Evolutionary conservation across 2,888 invertebrate genomes (phyloP), one percentile per base, ranked within the genome.

Genomic region (Mantis religiosa): DNA sequence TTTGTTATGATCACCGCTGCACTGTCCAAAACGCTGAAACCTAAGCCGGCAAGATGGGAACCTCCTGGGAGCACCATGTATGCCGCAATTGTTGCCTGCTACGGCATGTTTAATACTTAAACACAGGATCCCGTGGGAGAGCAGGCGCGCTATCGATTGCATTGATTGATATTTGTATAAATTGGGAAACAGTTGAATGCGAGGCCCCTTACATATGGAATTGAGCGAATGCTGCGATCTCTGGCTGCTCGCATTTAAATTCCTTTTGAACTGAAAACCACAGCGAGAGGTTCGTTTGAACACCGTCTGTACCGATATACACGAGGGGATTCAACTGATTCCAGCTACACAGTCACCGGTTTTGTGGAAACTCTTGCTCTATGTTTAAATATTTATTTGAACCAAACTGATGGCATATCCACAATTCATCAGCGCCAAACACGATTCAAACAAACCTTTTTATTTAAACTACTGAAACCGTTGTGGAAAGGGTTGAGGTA

Each of bases 211-310:
- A 71, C 54, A 71, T 71, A 25, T 71, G 54, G 54, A 71, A 71
- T 71, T 71, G 54, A 71, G 54, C 54, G 54, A 20, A 25, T 71
- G 54, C 25, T 71, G 25, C 54, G 54, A 71, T 71, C 54, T 71
- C 54, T 71, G 54, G 54, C 54, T 71, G 54, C 28, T 87, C 82
- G n/a, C 82, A 82, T 87, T 87, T 82, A 82, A 82, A 82, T 87
- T 87, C 34, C 82, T 87, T 87, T 82, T 87, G 82, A 87, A 87
- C 87, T 82, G 25, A 28, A 54, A 85, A 87, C 86, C 86, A 71
- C 86, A 71, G 86, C 28, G 54, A 71, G 54, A 86, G 86, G 28
- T 71, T 86, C 54, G 86, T 85, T 85, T 85, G 85, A 85, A 85
- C 85, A 85, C 85, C 84, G 47, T 85, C 30, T 34, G 81, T 87